Base-by-base conservation (phyloP, 2,113 vertebrate genomes). In the Odontesthes bonariensis region DNA sequence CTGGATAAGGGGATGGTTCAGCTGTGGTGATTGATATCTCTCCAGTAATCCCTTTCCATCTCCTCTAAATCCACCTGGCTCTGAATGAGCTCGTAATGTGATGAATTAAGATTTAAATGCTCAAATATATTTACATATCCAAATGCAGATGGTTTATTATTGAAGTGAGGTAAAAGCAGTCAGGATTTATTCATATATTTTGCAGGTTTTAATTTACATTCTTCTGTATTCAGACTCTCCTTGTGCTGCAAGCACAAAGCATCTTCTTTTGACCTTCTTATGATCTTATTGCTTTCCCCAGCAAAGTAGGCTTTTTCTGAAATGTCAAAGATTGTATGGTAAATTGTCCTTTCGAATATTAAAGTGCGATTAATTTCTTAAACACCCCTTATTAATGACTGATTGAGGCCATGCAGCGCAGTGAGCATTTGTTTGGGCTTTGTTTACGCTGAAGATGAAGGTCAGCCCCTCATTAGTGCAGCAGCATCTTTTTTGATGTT, bases 21-120 rank as follows among this genome's bases (percentile, higher is more conserved):
- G 77, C 89, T 78, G 85, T 81, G 83, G 84, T 84, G 90, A 93
- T 88, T 92, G 88, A 92, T 92, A 92, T 91, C 86, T 76, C 81
- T 68, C 88, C 86, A 82, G 77, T 93, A 93, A 93, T 94, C 91
- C 89, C 70, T 58, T 82, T 61, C 77, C 77, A 88, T 91, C 90
- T 86, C 73, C 66, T 64, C 83, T 81, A 94, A 93, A 93, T 90
- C 91, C 89, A 91, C 85, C 90, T 83, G 74, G 69, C 82, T 79
- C 72, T 79, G 79, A 88, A 84, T 69, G 69, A 79, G 73, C 78
- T 78, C 74, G 74, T 90, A 88, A 86, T 86, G 78, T 58, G 75
- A 78, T 51, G 61, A 73, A 82, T 88, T 79, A 73, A 62, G 66
- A 86, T 85, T 76, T 82, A 87, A 91, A 89, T 77, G 57, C 73